Evolutionary conservation across 2,888 invertebrate genomes (phyloP), one percentile per base, ranked within the genome.

Genomic region (Zygothrica quintamaculata): DNA sequence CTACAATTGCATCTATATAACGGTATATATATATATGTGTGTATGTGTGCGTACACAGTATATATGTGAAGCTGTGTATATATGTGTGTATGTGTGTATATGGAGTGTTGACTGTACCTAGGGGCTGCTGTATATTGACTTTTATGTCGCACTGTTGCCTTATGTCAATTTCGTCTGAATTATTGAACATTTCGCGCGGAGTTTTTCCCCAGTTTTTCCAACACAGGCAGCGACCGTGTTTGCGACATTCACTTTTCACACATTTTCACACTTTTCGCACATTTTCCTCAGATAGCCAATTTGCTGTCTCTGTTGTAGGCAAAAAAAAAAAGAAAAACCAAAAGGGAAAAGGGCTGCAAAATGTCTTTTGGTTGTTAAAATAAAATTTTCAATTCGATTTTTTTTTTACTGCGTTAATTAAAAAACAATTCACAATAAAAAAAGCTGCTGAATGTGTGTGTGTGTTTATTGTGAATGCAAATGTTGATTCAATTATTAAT

Each of bases 151-250:
- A 62, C 68, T 68, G 51, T 55, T 46, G 60, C 51, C 18, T 42
- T 51, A 47, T 48, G 74, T 47, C 68, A 62, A 73, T 55, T 55
- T 71, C 3, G 18, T 25, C 46, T 74, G 62, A 39, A 74, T 74
- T 72, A 72, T 72, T 72, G 48, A 72, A 46, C 64, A 74, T 25
- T 65, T 65, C 56, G 57, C 72, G 56, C 69, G 42, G 42, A 33
- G 47, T 60, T 47, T 39, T 56, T 57, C 25, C 4, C 29, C 5
- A 4, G 26, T 26, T 26, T 26, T 26, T 8, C 26, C 8, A 8
- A 4, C 26, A 8, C 26, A 6, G 26, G 26, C 5, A 6, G 26
- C 5, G 5, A 26, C 4, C 8, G 26, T 8, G 26, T 26, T 5
- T 34, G 34, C 12, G 36, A 7, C 36, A 7, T 3, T 5, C 18